phyloP scores from a whole-genome alignment of 2,797 vertebrate genomes.

The Acanthiza pusilla region DNA sequence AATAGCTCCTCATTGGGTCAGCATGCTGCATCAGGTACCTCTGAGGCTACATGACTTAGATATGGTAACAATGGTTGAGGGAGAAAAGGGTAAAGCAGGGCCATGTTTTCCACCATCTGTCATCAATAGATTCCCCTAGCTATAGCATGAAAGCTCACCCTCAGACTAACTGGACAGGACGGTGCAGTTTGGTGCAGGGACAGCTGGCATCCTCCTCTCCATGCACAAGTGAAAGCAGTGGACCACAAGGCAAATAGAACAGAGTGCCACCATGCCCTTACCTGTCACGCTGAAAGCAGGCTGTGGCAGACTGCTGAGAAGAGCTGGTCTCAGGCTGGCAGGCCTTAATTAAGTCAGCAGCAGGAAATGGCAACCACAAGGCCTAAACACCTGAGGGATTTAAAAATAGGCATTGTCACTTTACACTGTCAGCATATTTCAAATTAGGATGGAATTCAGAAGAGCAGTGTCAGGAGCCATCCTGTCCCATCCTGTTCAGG shows the following conservation, averaged over 20 bases:
- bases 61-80: background rate
- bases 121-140: background rate
- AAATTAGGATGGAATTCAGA: background rate
- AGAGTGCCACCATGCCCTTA: background rate
- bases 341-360: background rate
- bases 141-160: background rate
- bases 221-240: background rate
- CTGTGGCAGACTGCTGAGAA: background rate
- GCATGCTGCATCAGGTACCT: background rate
- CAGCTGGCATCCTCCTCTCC: background rate
- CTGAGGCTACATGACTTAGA: background rate
- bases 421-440: background rate
- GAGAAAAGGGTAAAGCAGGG: background rate
- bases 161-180: background rate
- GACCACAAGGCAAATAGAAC: background rate
- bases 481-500: background rate
- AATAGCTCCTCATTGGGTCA: background rate
- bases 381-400: background rate
- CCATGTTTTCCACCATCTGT: background rate
- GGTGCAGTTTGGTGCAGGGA: background rate
- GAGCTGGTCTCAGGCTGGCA: background rate
- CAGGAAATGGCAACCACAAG: background rate
- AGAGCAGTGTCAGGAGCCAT: background rate
- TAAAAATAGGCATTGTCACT: background rate
- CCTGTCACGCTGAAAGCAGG: accelerated